These are phyloP conservation scores for Herpailurus yagouaroundi DNA, from an alignment of 2,113 vertebrate species.

Conservation along the genomic window DNA sequence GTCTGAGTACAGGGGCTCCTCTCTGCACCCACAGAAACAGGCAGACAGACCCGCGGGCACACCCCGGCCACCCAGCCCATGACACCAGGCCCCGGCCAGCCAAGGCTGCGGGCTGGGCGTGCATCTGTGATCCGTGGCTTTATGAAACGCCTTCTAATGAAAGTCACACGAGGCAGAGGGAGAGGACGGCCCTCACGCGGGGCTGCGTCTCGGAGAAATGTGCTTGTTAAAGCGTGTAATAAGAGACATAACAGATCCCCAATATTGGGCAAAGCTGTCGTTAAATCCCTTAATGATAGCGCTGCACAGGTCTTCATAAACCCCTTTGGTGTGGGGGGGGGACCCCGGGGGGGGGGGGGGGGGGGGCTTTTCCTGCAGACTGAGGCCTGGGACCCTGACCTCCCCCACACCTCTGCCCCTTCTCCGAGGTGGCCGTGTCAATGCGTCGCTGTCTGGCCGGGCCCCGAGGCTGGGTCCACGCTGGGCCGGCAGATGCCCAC, in stretches of 20 bases:
- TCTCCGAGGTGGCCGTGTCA: not conserved
- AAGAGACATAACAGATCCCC: conserved; percentile 66
- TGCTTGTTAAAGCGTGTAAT: conserved; percentile 73
- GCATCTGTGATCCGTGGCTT: conserved; percentile 70
- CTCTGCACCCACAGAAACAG: not conserved
- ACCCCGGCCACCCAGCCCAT: not conserved
- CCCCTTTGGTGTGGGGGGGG: not conserved
- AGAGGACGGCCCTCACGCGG: conserved; percentile 50
- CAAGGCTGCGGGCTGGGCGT: not conserved
- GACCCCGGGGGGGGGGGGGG: not conserved
- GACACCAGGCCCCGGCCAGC: not conserved
- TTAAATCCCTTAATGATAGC: conserved; percentile 64
- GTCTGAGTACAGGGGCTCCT: not conserved
- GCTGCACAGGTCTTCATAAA: not conserved
- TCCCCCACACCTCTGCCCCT: accelerated
- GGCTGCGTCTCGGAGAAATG: conserved; percentile 32
- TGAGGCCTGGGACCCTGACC: not conserved
- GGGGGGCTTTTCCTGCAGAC: not conserved
- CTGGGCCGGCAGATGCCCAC: not conserved
- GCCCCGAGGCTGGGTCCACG: not conserved
- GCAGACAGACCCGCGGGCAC: not conserved
- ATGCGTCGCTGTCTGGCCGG: too few relatives aligned
- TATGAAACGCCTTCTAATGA: conserved; percentile 72
- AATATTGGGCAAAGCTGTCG: not conserved
- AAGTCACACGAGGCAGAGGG: not conserved